These are phyloP conservation scores for Agrochola macilenta DNA, from an alignment of 2,888 invertebrate species.

Conservation along the genomic window DNA sequence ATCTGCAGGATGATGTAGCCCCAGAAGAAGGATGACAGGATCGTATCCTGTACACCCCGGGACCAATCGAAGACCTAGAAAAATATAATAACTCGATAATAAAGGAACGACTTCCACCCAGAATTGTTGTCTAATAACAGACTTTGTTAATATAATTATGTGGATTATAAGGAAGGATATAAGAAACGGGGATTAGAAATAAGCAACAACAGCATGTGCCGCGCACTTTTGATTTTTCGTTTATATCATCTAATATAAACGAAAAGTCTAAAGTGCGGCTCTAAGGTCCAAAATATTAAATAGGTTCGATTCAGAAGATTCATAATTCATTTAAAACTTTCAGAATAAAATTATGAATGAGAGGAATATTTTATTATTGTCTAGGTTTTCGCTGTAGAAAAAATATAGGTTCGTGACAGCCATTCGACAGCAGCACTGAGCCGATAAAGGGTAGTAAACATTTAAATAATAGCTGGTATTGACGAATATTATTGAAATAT, in stretches of 20 bases:
- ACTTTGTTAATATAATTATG: neutral
- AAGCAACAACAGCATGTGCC: neutral
- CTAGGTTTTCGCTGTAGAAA: neutral
- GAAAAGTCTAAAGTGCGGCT: neutral
- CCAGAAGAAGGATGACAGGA: conserved; percentile 95
- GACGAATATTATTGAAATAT: conserved; percentile 45
- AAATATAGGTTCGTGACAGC: conserved; percentile 1
- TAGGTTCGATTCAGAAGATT: neutral
- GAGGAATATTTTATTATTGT: neutral
- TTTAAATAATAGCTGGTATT: conserved; percentile 51
- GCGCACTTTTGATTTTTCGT: too few relatives aligned
- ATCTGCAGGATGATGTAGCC: conserved; percentile 94
- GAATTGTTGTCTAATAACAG: neutral
- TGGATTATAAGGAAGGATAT: too few relatives aligned
- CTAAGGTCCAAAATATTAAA: neutral
- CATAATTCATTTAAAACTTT: neutral
- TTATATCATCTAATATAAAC: too few relatives aligned
- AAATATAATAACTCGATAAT: neutral
- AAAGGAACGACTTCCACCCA: neutral
- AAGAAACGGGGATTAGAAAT: too few relatives aligned
- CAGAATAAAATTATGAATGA: too few relatives aligned
- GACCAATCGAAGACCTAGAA: conserved; percentile 91
- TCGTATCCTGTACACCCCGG: conserved; percentile 89
- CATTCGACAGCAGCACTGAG: conserved; percentile 6
- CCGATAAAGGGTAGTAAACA: conserved; percentile 36